Conservation (phyloP, 2,797 vertebrate species). For the Acipenser ruthenus region DNA sequence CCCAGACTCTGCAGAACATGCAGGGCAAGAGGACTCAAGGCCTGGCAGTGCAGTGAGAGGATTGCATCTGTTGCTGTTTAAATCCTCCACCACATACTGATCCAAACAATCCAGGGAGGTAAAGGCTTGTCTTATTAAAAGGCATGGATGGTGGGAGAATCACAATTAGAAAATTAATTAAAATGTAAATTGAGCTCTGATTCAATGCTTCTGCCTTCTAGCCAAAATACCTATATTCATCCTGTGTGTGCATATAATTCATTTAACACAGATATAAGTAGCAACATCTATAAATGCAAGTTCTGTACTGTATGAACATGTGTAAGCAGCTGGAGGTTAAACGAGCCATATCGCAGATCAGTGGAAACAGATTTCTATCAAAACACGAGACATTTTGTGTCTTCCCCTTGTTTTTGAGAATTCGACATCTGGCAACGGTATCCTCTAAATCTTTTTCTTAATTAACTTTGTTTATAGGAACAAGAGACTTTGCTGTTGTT, state of each 20-base stretch:
- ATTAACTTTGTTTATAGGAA: slow-evolving; percentile 31
- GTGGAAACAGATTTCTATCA: slow-evolving; percentile 2
- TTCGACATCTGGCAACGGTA: slow-evolving; percentile 22
- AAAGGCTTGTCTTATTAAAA: neutral
- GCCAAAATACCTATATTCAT: neutral
- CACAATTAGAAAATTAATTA: slow-evolving; percentile 18
- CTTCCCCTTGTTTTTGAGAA: slow-evolving; percentile 1
- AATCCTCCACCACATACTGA: neutral
- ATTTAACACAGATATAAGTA: neutral
- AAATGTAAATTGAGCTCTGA: slow-evolving; percentile 16
- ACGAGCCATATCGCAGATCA: slow-evolving; percentile 11
- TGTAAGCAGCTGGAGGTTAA: slow-evolving; percentile 22
- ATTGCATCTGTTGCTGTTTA: slow-evolving; percentile 8
- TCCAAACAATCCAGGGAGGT: neutral
- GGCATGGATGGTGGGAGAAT: slow-evolving; percentile 3
- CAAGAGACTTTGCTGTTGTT: slow-evolving; percentile 31
- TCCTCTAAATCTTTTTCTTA: slow-evolving; percentile 37
- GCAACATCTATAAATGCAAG: neutral
- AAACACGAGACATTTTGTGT: neutral
- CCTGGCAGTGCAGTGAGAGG: neutral
- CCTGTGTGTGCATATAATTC: neutral
- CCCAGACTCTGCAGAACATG: neutral
- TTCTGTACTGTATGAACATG: slow-evolving; percentile 7
- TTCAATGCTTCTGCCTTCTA: neutral
- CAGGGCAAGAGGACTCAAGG: neutral